Conservation (phyloP, 2,797 vertebrate genomes). For the Rhinatrema bivittatum region DNA sequence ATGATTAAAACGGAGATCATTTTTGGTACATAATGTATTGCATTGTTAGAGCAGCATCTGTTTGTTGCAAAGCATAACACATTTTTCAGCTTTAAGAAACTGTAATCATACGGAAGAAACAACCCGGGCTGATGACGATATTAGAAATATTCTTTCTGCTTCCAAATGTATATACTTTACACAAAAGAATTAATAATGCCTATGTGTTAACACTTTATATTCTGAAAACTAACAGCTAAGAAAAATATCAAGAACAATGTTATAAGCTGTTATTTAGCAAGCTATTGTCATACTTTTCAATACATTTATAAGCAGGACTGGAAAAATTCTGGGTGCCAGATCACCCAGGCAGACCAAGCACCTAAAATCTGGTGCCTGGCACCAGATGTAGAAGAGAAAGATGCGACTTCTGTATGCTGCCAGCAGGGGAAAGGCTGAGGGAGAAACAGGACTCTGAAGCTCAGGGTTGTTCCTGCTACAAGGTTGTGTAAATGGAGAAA, state of each 20-base stretch:
- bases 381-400: too few species aligned
- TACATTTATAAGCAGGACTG: constrained; percentile 23
- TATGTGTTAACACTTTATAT: constrained; percentile 37
- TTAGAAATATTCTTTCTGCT: constrained; percentile 39
- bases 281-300: constrained; percentile 35
- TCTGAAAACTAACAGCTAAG: constrained; percentile 30
- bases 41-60: constrained; percentile 96
- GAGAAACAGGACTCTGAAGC: too few species aligned
- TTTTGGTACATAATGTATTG: constrained; percentile 95
- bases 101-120: constrained; percentile 82
- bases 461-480: too few species aligned
- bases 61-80: constrained; percentile 92
- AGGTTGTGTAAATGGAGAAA: too few species aligned
- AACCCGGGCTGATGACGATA: constrained; percentile 35
- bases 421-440: too few species aligned
- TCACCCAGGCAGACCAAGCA: too few species aligned
- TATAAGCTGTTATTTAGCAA: too few species aligned
- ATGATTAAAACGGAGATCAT: constrained; percentile 96
- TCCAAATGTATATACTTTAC: constrained; percentile 32
- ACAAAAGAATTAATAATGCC: constrained; percentile 39
- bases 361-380: too few species aligned
- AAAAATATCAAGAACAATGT: constrained; percentile 31
- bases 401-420: too few species aligned
- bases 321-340: constrained; percentile 40
- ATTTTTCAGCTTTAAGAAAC: constrained; percentile 96